Evolutionary conservation across 2,113 vertebrate genomes (phyloP).

Genomic region (Gymnocephalus cernua): DNA sequence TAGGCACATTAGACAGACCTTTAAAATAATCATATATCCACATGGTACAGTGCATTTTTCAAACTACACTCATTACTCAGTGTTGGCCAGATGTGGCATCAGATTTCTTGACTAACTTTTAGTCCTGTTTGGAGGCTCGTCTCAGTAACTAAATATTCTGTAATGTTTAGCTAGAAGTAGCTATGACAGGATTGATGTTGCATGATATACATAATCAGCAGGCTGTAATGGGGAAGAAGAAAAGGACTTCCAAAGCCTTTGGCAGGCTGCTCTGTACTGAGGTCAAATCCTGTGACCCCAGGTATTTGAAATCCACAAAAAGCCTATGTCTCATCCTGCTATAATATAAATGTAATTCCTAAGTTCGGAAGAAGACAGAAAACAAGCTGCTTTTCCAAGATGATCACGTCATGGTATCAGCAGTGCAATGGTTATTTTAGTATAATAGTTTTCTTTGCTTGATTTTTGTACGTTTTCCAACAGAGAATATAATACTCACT

Average conservation of each 20-base stretch:
- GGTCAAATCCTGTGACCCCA: conserved; percentile 16
- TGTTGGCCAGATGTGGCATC: conserved; percentile 1
- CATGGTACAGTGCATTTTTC: neutral
- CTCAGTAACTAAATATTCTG: conserved; percentile 15
- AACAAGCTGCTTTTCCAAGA: neutral
- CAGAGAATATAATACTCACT: neutral
- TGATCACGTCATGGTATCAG: neutral
- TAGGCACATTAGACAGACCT: neutral
- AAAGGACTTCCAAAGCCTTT: conserved; percentile 10
- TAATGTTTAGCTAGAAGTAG: conserved; percentile 9
- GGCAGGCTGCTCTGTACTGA: neutral
- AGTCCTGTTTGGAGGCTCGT: neutral
- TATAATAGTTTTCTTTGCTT: neutral
- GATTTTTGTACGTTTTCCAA: neutral
- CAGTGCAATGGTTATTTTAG: neutral
- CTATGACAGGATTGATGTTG: conserved; percentile 1
- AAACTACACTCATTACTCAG: neutral
- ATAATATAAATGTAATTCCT: neutral
- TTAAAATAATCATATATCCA: neutral
- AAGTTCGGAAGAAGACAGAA: neutral
- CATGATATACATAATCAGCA: conserved; percentile 28
- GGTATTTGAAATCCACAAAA: conserved; percentile 22
- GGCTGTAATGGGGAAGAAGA: neutral
- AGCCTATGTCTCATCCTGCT: neutral
- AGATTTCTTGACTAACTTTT: conserved; percentile 13